Conservation (phyloP, 2,888 invertebrate genomes). For the Tryphoninae sp. region DNA sequence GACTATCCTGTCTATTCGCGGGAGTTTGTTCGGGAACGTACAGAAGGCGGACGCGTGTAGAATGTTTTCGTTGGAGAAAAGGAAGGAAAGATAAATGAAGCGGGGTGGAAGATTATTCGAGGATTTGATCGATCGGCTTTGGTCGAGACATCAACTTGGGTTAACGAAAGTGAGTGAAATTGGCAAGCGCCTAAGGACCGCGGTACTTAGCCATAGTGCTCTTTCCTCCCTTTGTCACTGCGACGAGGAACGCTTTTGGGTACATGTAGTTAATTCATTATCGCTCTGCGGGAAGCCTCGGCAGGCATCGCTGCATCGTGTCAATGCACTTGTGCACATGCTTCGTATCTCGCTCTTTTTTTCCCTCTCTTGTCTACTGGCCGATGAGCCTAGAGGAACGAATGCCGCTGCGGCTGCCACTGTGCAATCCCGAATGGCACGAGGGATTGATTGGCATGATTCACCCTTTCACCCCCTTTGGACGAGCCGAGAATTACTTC, state of each 20-base stretch:
- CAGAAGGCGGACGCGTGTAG: conserved; percentile 22
- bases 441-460: conserved; percentile 70
- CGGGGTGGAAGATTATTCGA: conserved; percentile 47
- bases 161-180: conserved; percentile 39
- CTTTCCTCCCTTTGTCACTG: conserved; percentile 12
- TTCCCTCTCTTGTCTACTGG: conserved; percentile 37
- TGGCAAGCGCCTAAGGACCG: conserved; percentile 17
- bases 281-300: conserved; percentile 65
- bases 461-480: conserved; percentile 63
- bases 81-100: conserved; percentile 14
- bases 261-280: conserved; percentile 72
- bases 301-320: conserved; percentile 37
- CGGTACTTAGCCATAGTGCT: conserved; percentile 23
- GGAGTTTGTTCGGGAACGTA: conserved; percentile 40
- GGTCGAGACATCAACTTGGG: conserved; percentile 21
- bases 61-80: conserved; percentile 53
- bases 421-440: conserved; percentile 50
- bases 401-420: conserved; percentile 41
- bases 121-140: conserved; percentile 55
- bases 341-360: conserved; percentile 32
- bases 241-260: conserved; percentile 42
- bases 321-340: conserved; percentile 49
- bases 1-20: conserved; percentile 37
- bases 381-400: conserved; percentile 32
- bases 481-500: conserved; percentile 68